These are phyloP conservation scores for Gasterosteus aculeatus DNA, from an alignment of 2,113 vertebrate genomes.

Conservation along the genomic window DNA sequence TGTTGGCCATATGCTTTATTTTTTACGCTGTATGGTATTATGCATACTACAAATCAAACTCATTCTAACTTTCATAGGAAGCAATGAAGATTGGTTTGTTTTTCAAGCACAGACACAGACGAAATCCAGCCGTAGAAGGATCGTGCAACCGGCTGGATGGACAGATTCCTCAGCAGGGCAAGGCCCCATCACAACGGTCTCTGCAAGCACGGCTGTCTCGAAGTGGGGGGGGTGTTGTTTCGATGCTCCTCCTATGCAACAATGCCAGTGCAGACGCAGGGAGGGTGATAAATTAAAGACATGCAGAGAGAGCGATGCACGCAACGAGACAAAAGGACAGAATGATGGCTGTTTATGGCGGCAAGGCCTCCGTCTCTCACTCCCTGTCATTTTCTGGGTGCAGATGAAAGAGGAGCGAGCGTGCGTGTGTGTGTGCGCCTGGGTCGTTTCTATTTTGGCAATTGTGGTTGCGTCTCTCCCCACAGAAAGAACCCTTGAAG, in stretches of 20 bases:
- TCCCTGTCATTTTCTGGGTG: conserved; percentile 77
- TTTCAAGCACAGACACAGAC: conserved; percentile 9
- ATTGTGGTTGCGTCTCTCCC: conserved; percentile 33
- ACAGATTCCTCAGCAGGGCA: conserved; percentile 47
- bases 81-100: conserved; percentile 11
- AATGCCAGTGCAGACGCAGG: conserved; percentile 26
- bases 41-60: conserved; percentile 28
- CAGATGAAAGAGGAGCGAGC: conserved; percentile 53
- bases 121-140: conserved; percentile 24
- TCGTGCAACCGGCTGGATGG: conserved; percentile 22
- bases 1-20: conserved; percentile 18
- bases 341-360: conserved; percentile 65
- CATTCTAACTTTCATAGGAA: conserved; percentile 11
- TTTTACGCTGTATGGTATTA: background rate
- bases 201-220: conserved; percentile 10
- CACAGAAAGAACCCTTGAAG: conserved; percentile 49
- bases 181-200: conserved; percentile 43
- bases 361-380: conserved; percentile 37
- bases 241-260: conserved; percentile 30
- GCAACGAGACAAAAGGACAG: conserved; percentile 52
- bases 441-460: conserved; percentile 62
- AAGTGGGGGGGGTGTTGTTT: conserved; percentile 13
- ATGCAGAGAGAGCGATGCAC: conserved; percentile 29
- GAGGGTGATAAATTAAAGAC: conserved; percentile 48
- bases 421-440: conserved; percentile 26